These are phyloP conservation scores for Lutjanus erythropterus DNA, from an alignment of 2,113 vertebrate genomes.

Conservation along the genomic window DNA sequence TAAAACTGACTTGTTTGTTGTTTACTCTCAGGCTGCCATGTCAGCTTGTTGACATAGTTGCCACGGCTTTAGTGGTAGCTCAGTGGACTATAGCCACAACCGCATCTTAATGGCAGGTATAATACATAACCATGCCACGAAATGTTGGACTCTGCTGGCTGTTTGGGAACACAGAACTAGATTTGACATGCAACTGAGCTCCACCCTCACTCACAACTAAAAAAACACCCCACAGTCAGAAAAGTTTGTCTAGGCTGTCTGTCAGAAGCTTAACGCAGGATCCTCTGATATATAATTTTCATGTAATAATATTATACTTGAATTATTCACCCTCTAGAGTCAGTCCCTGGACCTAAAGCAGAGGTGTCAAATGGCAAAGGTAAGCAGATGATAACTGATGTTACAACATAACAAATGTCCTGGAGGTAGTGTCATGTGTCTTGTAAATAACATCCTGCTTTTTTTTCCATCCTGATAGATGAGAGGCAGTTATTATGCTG, in stretches of 20 bases:
- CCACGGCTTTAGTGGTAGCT: slow-evolving; percentile 21
- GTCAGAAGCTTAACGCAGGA: neutral
- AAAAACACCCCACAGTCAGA: neutral
- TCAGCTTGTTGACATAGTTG: slow-evolving; percentile 16
- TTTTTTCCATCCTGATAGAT: slow-evolving; percentile 53
- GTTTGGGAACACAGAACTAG: neutral
- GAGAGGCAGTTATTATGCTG: slow-evolving; percentile 65
- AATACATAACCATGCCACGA: slow-evolving; percentile 10
- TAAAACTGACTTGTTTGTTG: slow-evolving; percentile 2
- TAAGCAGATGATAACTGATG: slow-evolving; percentile 6
- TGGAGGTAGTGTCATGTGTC: neutral
- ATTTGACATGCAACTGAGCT: neutral
- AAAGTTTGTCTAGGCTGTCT: neutral
- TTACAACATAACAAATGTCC: neutral
- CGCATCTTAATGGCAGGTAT: slow-evolving; percentile 1
- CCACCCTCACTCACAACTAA: slow-evolving; percentile 7
- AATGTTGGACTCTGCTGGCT: neutral
- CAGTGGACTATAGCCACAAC: neutral
- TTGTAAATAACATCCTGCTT: neutral
- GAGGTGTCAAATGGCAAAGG: slow-evolving; percentile 54
- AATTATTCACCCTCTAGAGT: slow-evolving; percentile 20
- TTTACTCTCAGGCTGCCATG: neutral
- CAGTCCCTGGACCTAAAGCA: slow-evolving; percentile 1
- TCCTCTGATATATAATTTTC: neutral
- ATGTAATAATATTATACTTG: neutral